These are phyloP conservation scores for Misgurnus anguillicaudatus DNA, from an alignment of 2,113 vertebrate species.

Conservation along the genomic window DNA sequence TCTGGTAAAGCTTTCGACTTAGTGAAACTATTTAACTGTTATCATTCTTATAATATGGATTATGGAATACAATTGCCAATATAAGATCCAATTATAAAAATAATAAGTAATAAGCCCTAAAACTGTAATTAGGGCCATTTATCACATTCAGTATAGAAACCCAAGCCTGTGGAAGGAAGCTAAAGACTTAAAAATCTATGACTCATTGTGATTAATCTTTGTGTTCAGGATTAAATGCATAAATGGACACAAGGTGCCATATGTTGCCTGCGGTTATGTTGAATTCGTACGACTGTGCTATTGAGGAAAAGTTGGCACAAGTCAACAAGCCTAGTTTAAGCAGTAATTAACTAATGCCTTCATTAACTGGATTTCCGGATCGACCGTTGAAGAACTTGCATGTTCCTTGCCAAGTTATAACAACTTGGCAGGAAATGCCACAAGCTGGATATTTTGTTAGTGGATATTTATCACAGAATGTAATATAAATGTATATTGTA, in stretches of 20 bases:
- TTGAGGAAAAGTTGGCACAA: constrained; percentile 23
- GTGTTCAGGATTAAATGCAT: constrained; percentile 46
- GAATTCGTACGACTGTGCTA: neutral
- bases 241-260: constrained; percentile 14
- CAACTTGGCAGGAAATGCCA: neutral
- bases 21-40: constrained; percentile 8
- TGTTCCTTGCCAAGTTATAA: constrained; percentile 6
- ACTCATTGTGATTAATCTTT: constrained; percentile 45
- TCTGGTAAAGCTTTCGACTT: no score
- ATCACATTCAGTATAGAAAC: constrained; percentile 8
- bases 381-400: neutral
- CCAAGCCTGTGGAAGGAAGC: constrained; percentile 23
- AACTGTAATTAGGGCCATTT: constrained; percentile 29
- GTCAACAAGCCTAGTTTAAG: constrained; percentile 6
- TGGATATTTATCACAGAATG: neutral
- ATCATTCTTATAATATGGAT: neutral
- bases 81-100: neutral
- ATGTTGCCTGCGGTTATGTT: constrained; percentile 6
- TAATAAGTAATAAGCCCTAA: neutral
- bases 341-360: constrained; percentile 43
- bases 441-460: no score
- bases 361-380: constrained; percentile 31
- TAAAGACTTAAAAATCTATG: constrained; percentile 27
- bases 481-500: no score
- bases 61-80: neutral